Percentiles rank a stretch among this genome's conserved stretches.
phyloP scores from a whole-genome alignment of 2,797 vertebrate genomes.

The Gambelia wislizenii region DNA sequence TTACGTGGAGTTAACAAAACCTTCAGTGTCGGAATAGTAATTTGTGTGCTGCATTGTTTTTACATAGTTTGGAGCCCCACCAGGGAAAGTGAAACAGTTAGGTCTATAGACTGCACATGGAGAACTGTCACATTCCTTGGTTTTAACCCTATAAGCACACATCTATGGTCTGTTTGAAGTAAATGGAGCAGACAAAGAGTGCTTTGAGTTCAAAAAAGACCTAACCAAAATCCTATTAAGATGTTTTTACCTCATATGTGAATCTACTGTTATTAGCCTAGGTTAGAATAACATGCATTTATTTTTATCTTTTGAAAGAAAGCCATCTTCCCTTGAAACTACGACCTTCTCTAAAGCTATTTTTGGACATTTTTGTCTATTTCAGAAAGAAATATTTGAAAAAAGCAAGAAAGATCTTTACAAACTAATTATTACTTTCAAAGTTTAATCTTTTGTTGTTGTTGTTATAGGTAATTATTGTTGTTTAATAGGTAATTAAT shows the following conservation, averaged over 20 bases:
- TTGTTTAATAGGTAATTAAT: not conserved
- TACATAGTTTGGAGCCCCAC: slow-evolving; percentile 67
- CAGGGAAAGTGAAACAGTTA: slow-evolving; percentile 65
- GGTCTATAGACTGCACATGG: slow-evolving; percentile 72
- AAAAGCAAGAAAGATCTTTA: not conserved
- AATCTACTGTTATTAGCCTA: slow-evolving; percentile 3
- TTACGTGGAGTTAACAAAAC: slow-evolving; percentile 34
- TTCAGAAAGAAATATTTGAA: slow-evolving; percentile 29
- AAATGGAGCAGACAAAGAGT: slow-evolving; percentile 60
- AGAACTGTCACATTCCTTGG: slow-evolving; percentile 79
- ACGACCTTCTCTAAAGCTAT: fast-evolving
- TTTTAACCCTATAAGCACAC: slow-evolving; percentile 73
- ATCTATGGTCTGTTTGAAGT: slow-evolving; percentile 38
- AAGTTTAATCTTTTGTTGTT: not conserved
- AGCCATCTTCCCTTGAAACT: not conserved
- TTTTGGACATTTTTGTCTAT: not conserved
- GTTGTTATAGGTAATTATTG: no score
- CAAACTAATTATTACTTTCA: not conserved
- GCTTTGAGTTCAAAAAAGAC: slow-evolving; percentile 36
- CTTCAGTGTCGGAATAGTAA: slow-evolving; percentile 38
- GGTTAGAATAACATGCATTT: slow-evolving; percentile 10
- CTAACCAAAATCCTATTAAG: slow-evolving; percentile 6
- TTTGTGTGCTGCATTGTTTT: slow-evolving; percentile 63
- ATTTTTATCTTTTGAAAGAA: slow-evolving; percentile 26
- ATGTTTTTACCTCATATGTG: not conserved